Conservation (phyloP, 2,888 invertebrate genomes). For the Papilio elwesi region DNA sequence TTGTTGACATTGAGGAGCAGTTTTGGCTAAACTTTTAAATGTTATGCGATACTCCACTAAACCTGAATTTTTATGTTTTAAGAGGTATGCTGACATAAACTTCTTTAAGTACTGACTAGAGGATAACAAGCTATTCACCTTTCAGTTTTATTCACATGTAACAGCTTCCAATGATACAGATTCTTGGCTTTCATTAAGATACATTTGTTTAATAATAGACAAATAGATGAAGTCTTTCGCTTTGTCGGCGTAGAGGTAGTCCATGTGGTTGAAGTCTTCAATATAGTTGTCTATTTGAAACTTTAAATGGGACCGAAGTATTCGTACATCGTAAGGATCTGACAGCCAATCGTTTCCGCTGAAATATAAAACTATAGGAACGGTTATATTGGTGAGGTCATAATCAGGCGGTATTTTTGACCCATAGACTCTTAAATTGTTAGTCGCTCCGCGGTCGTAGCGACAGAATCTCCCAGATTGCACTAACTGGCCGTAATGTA, state of each 20-base stretch:
- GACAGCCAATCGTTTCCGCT: conserved; percentile 77
- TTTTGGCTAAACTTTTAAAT: no score
- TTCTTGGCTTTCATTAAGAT: conserved; percentile 44
- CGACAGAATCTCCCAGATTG: conserved; percentile 64
- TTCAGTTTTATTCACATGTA: not conserved
- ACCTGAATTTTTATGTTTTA: not conserved
- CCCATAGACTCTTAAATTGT: conserved; percentile 74
- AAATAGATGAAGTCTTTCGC: conserved; percentile 81
- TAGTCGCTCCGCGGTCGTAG: conserved; percentile 59
- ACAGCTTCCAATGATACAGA: not conserved
- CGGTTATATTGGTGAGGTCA: conserved; percentile 55
- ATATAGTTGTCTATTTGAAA: conserved; percentile 76
- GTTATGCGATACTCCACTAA: no score
- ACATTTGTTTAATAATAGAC: conserved; percentile 60
- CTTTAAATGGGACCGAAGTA: conserved; percentile 66
- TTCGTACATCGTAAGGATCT: conserved; percentile 75
- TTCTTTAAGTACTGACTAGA: conserved; percentile 1
- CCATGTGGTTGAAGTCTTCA: conserved; percentile 86
- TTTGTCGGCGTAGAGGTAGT: conserved; percentile 86
- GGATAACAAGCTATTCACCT: not conserved
- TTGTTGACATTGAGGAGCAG: no score
- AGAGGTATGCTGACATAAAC: not conserved
- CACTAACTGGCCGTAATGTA: conserved; percentile 72
- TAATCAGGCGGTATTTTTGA: conserved; percentile 64
- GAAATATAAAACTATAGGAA: conserved; percentile 65